Conservation (phyloP, 2,797 vertebrate genomes). For the Pogonophryne albipinna region DNA sequence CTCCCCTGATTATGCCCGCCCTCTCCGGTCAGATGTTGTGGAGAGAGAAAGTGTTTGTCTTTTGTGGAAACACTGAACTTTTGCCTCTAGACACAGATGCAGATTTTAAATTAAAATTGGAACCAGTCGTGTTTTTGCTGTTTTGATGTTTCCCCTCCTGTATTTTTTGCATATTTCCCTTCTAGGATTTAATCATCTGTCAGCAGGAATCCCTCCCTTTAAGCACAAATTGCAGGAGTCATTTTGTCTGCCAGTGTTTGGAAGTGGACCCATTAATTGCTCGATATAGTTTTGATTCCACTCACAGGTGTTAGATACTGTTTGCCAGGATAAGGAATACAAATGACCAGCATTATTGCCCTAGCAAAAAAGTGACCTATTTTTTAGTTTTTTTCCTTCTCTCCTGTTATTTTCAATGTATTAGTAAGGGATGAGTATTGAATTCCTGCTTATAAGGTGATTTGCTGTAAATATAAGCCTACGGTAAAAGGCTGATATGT, state of each 20-base stretch:
- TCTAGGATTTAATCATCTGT: slow-evolving; percentile 40
- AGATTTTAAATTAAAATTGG: slow-evolving; percentile 6
- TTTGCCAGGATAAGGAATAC: slow-evolving; percentile 76
- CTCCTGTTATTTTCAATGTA: neutral
- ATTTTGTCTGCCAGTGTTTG: slow-evolving; percentile 69
- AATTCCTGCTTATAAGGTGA: neutral
- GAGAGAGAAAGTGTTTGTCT: slow-evolving; percentile 2
- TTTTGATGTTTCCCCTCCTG: slow-evolving; percentile 8
- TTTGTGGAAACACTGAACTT: neutral
- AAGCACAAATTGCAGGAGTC: slow-evolving; percentile 56
- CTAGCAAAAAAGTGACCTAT: slow-evolving; percentile 6
- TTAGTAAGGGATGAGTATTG: neutral
- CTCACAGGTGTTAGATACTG: slow-evolving; percentile 80
- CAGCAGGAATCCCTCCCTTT: slow-evolving; percentile 31
- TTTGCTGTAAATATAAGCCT: slow-evolving; percentile 2
- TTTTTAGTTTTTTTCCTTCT: slow-evolving; percentile 3
- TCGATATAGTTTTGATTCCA: slow-evolving; percentile 77
- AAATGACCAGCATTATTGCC: slow-evolving; percentile 27
- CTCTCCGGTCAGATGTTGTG: slow-evolving; percentile 3
- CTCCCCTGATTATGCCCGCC: slow-evolving; percentile 31
- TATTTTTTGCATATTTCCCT: slow-evolving; percentile 17
- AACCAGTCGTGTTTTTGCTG: slow-evolving; percentile 5
- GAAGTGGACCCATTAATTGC: slow-evolving; percentile 81
- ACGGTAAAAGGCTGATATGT: neutral
- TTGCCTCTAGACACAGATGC: neutral